These are phyloP conservation scores for Stenurella melanura DNA, from an alignment of 2,888 invertebrate genomes.

Conservation along the genomic window DNA sequence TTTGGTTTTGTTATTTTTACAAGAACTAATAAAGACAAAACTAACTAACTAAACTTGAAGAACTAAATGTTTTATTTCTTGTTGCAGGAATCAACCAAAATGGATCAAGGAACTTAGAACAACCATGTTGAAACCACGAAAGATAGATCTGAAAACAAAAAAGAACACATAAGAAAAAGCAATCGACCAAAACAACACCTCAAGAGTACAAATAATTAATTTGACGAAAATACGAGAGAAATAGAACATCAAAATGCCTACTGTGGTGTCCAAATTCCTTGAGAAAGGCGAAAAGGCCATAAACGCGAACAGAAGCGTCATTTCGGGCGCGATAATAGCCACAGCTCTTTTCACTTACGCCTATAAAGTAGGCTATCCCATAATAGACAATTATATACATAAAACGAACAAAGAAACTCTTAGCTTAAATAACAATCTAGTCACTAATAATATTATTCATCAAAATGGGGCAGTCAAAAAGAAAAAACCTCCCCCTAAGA, in stretches of 20 bases:
- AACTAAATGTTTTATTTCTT: not conserved
- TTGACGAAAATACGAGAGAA: not conserved
- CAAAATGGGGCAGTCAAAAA: conserved; percentile 65
- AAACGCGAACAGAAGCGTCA: conserved; percentile 75
- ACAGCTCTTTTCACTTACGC: conserved; percentile 76
- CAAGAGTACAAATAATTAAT: conserved; percentile 16
- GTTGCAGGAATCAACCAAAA: not conserved
- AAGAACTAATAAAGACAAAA: too few species aligned
- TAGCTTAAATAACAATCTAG: conserved; percentile 70
- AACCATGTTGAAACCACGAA: conserved; percentile 18
- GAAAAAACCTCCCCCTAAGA: conserved; percentile 61
- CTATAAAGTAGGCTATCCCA: conserved; percentile 79
- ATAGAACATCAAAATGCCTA: conserved; percentile 73
- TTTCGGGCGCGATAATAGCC: conserved; percentile 79
- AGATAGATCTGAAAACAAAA: not conserved
- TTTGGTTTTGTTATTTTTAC: too few species aligned
- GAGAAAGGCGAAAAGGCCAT: conserved; percentile 76
- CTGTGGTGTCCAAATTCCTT: conserved; percentile 81
- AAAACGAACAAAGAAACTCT: conserved; percentile 68
- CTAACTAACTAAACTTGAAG: too few species aligned
- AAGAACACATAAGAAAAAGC: not conserved
- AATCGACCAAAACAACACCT: not conserved
- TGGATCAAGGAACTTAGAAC: not conserved
- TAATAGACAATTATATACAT: conserved; percentile 73
- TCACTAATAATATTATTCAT: conserved; percentile 55